Evolutionary conservation across 2,888 invertebrate genomes (phyloP), one percentile per base, ranked within the genome.

Genomic region (Empis livida): DNA sequence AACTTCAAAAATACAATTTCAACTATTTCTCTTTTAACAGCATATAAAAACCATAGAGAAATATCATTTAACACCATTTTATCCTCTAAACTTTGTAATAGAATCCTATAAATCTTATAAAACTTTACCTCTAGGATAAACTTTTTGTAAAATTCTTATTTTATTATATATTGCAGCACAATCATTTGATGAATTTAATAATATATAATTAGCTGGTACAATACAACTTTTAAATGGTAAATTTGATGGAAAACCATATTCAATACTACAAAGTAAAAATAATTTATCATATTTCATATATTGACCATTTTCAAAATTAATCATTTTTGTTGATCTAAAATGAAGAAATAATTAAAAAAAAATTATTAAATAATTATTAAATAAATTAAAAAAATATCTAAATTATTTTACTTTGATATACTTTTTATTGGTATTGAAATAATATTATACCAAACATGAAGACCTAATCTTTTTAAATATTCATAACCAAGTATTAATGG

Each of bases 61-160:
- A 62, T 57, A 1, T 78, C 78, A 57, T 76, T 75, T 16, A 78
- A 63, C 3, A 77, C 54, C 17, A 70, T 61, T 10, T 41, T 27
- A 14, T 27, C 41, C 41, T 41, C 4, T 20, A 20, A 20, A 20
- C 20, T 5, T 5, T 20, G 3, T 5, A 20, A 3, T 5, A 20
- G 3, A 20, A 20, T 5, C 20, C 3, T 20, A 20, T 5, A 20
- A 3, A 20, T 20, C 5, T 5, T 20, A 20, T 20, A 5, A 5
- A 20, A 5, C 2, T 11, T 38, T 15, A 38, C 38, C 38, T 10
- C 5, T 16, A 5, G 14, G 38, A 16, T 17, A 41, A 23, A 41
- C 4, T 9, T 23, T 20, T 14, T 41, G 13, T 23, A 41, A 27
- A 8, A 41, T 27, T 13, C 9, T 41, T 2, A 41, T 6, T 14